Percentiles rank a stretch among this genome's conserved stretches.
These are phyloP conservation scores for Drosophila kokeensis DNA, from an alignment of 2,888 invertebrate species.

Conservation along the genomic window DNA sequence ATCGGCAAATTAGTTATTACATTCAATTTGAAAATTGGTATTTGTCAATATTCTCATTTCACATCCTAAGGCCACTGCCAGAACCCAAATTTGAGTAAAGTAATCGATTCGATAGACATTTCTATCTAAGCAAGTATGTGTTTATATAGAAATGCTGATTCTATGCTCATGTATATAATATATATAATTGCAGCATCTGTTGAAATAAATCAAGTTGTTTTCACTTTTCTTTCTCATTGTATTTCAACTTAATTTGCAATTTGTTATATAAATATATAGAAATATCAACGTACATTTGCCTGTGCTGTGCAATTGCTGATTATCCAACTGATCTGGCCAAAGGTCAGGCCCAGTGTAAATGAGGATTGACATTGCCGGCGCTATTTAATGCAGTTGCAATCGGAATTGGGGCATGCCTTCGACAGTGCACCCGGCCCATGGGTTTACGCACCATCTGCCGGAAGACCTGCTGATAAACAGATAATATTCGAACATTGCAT, in stretches of 20 bases:
- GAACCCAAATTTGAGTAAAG: background rate
- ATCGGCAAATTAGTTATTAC: background rate
- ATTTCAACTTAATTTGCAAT: background rate
- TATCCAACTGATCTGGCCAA: background rate
- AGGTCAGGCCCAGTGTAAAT: too few relatives aligned
- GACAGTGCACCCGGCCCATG: too few relatives aligned
- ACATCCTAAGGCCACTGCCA: background rate
- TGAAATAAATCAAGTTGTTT: background rate
- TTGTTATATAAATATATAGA: background rate
- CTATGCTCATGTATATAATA: background rate
- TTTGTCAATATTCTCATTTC: too few relatives aligned
- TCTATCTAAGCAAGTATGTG: background rate
- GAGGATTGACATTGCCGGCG: background rate
- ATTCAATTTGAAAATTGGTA: background rate
- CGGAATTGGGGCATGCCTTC: background rate
- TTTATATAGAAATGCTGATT: background rate
- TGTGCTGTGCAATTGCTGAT: too few relatives aligned
- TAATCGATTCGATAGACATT: background rate
- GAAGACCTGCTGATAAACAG: background rate
- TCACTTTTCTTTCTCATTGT: background rate
- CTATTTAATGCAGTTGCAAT: conserved; percentile 9
- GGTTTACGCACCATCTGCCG: background rate
- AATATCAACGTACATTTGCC: too few relatives aligned
- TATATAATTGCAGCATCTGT: background rate
- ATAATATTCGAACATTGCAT: background rate